Conservation (phyloP, 2,113 vertebrate species). For the Chionomys nivalis region DNA sequence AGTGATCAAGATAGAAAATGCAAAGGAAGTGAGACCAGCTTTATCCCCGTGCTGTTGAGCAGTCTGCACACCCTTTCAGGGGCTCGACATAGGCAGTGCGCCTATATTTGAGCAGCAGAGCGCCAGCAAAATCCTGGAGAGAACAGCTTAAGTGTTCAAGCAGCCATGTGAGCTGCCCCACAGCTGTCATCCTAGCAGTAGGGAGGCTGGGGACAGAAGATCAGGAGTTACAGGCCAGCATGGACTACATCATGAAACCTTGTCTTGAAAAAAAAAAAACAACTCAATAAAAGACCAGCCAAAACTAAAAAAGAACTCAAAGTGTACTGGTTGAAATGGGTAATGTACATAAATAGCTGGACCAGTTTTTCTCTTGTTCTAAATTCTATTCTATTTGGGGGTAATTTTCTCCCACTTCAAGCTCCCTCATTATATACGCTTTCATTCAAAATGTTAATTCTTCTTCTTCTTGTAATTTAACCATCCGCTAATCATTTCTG, state of each 20-base stretch:
- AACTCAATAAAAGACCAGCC: background rate
- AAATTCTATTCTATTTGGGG: slow-evolving; percentile 72
- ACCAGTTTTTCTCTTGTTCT: slow-evolving; percentile 67
- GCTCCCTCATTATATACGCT: slow-evolving; percentile 60
- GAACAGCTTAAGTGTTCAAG: slow-evolving; percentile 61
- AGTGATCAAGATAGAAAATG: background rate
- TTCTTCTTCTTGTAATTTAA: slow-evolving; percentile 58
- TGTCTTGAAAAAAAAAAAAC: background rate
- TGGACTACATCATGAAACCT: background rate
- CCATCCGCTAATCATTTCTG: slow-evolving; percentile 66
- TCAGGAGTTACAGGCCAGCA: background rate
- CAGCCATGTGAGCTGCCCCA: background rate
- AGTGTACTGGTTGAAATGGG: slow-evolving; percentile 54
- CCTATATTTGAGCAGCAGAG: slow-evolving; percentile 32
- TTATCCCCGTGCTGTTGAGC: background rate
- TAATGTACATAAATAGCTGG: slow-evolving; percentile 69
- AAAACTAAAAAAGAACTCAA: slow-evolving; percentile 74
- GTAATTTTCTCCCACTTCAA: slow-evolving; percentile 76
- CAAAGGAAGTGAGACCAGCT: background rate
- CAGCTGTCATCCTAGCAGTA: background rate
- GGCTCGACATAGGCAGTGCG: background rate
- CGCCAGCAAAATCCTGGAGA: background rate
- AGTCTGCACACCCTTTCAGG: background rate
- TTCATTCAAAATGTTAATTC: slow-evolving; percentile 79
- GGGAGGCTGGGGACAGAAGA: background rate